Conservation (phyloP, 2,888 invertebrate genomes). For the Eledone cirrhosa region DNA sequence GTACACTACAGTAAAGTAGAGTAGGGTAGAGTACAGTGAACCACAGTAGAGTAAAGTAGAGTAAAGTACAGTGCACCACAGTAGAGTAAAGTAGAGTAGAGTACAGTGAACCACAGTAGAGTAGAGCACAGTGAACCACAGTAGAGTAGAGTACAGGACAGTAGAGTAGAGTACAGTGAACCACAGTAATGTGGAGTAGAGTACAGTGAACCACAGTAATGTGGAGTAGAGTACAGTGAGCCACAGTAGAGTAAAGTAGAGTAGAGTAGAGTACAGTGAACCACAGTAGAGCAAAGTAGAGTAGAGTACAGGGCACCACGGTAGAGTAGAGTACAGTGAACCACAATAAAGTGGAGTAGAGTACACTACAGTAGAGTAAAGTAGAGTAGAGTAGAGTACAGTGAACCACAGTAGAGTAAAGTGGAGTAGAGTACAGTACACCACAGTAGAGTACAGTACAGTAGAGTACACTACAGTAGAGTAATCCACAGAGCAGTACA, state of each 20-base stretch:
- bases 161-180: constrained; percentile 33
- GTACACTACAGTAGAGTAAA: constrained; percentile 19
- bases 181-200: too few species aligned
- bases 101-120: too few species aligned
- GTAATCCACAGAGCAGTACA: constrained; percentile 28
- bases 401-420: constrained; percentile 28
- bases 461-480: constrained; percentile 29
- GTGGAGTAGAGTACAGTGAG: constrained; percentile 32
- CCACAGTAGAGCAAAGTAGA: constrained; percentile 33
- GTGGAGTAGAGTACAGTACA: constrained; percentile 13
- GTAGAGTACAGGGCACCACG: too few species aligned
- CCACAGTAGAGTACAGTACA: constrained; percentile 15
- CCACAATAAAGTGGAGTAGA: too few species aligned
- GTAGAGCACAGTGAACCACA: constrained; percentile 22
- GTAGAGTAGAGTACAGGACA: constrained; percentile 29
- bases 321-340: too few species aligned
- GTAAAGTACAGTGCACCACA: too few species aligned
- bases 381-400: constrained; percentile 1
- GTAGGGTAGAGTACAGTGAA: neutral
- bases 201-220: constrained; percentile 34
- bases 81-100: too few species aligned
- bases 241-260: constrained; percentile 29
- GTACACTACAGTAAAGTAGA: constrained; percentile 28
- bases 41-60: neutral
- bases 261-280: constrained; percentile 32